A percentile compares a stretch with the other conserved stretches of the same genome.
phyloP scores from a whole-genome alignment of 2,113 vertebrate species.

The Hippocampus zosterae region DNA sequence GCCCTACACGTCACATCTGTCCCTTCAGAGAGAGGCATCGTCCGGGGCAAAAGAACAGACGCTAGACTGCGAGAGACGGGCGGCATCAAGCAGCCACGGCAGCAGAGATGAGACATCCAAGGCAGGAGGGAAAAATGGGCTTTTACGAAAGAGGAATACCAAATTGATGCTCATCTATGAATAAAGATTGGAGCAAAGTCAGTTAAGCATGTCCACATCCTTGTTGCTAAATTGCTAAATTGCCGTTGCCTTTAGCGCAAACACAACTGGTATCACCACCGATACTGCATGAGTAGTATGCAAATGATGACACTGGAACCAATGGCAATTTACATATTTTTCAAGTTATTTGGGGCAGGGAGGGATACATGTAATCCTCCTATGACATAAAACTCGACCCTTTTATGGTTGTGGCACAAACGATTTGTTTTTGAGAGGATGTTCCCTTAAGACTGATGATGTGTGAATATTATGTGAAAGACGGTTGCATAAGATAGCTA shows the following conservation, averaged over 20 bases:
- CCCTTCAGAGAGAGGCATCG: slow-evolving; percentile 42
- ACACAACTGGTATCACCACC: background rate
- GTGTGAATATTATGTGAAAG: too few species aligned
- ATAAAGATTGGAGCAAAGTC: slow-evolving; percentile 21
- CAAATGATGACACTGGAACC: background rate
- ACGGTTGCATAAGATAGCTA: too few species aligned
- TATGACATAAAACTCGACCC: background rate
- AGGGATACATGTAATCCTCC: background rate
- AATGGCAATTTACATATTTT: background rate
- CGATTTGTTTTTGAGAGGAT: too few species aligned
- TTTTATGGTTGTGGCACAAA: background rate
- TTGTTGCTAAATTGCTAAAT: background rate
- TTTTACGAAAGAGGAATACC: slow-evolving; percentile 30
- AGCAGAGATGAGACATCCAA: slow-evolving; percentile 36
- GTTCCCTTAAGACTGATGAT: background rate
- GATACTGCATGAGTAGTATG: background rate
- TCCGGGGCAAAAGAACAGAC: slow-evolving; percentile 34
- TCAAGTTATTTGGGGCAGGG: background rate
- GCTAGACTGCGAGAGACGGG: slow-evolving; percentile 14
- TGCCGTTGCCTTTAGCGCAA: background rate
- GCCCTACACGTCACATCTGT: slow-evolving; percentile 35
- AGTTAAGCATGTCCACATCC: background rate
- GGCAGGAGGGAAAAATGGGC: slow-evolving; percentile 32
- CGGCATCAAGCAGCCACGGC: slow-evolving; percentile 25
- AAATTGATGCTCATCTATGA: slow-evolving; percentile 5